Evolutionary conservation across 2,113 vertebrate genomes (phyloP), one percentile per base, ranked within the genome.

Genomic region (Saimiri boliviensis): DNA sequence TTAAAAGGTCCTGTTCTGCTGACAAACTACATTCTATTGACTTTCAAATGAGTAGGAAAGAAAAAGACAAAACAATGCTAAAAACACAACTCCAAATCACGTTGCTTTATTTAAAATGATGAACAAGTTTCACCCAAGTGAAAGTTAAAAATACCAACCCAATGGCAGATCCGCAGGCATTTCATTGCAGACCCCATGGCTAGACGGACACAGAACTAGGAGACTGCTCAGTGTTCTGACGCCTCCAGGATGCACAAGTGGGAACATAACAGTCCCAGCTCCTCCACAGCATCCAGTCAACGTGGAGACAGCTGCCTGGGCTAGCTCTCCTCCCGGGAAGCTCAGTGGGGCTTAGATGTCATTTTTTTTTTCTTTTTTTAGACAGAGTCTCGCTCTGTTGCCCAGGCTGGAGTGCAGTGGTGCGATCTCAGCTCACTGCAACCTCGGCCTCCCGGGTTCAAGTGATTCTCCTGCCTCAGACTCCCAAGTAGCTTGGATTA

Each of bases 101-200:
- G 54, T 32, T 82, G 90, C 94, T 98, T 97, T 98, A 97, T 94
- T 97, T 81, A 92, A 95, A 97, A 93, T n/a, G 77, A 83, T 21
- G n/a, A 97, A 91, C 70, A 68, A 93, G 81, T 77, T 96, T 95
- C 85, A 93, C 37, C 73, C 40, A 23, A 37, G 66, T 54, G 21
- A 60, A 63, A 80, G 74, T 91, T 95, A 79, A 95, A 93, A 97
- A 84, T 14, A 84, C 45, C 81, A 45, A 23, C 0, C 20, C 40
- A 74, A 58, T 8, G 52, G 91, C 73, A 81, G 88, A 56, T 25
- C 54, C 68, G 49, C 23, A 35, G 60, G 86, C 79, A 45, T 73
- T 71, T 27, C 0, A 2, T 10, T 63, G 45, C 8, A 4, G 74
- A 35, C 12, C 54, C 49, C 45, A 7, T 3, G 25, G 45, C 1